phyloP scores from a whole-genome alignment of 2,113 vertebrate genomes.

The Grus americana region DNA sequence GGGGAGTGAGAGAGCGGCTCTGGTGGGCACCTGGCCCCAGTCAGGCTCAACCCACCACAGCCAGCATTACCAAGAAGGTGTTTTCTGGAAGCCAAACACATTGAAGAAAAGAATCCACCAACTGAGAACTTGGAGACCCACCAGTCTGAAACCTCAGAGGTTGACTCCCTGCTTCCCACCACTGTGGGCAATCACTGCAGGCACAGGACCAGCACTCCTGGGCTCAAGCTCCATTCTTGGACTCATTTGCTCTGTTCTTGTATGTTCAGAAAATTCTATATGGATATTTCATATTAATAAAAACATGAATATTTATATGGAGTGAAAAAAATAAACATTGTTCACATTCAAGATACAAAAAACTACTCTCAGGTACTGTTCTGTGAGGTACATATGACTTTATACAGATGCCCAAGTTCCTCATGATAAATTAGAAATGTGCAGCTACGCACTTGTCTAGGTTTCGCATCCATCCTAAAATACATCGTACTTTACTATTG shows the following conservation, averaged over 20 bases:
- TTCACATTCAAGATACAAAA: neutral
- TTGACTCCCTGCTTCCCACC: neutral
- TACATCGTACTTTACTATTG: neutral
- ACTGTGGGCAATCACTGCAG: neutral
- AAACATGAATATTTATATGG: neutral
- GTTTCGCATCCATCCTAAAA: neutral
- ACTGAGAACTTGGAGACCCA: neutral
- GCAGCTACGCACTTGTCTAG: neutral
- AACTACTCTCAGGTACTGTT: neutral
- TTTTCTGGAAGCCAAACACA: neutral
- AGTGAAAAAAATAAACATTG: neutral
- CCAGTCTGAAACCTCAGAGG: neutral
- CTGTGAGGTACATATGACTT: neutral
- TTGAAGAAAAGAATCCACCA: neutral
- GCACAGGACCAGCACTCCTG: fast-evolving
- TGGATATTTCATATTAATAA: neutral
- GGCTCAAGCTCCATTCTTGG: neutral
- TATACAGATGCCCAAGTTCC: neutral
- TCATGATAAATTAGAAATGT: neutral
- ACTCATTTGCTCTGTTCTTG: neutral
- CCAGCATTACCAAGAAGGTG: neutral
- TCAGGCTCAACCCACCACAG: no score
- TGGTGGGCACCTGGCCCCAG: no score
- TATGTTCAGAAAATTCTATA: neutral
- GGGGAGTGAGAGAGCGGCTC: no score